Percentiles rank a stretch among this genome's conserved stretches.
Conservation (phyloP, 2,797 vertebrate genomes). For the Poeciliopsis presidionis region DNA sequence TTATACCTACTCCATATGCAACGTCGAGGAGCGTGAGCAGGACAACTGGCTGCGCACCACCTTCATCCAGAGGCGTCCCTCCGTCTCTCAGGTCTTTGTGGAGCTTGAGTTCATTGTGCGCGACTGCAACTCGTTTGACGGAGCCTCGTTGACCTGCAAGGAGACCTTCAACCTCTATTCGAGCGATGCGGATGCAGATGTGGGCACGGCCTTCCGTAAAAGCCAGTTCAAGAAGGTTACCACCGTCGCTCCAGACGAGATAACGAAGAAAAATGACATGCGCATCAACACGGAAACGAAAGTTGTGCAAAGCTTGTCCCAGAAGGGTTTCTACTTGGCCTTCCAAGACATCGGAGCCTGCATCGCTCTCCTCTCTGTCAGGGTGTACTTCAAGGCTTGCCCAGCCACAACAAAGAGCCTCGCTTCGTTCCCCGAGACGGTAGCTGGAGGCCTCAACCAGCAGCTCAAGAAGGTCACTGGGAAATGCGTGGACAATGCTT, state of each 20-base stretch:
- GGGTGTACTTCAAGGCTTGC: conserved; percentile 94
- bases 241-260: conserved; percentile 94
- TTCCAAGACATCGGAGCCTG: conserved; percentile 97
- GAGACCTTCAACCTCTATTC: conserved; percentile 96
- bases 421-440: conserved; percentile 88
- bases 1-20: conserved; percentile 94
- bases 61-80: conserved; percentile 90
- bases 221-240: conserved; percentile 91
- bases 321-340: conserved; percentile 95
- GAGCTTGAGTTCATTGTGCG: conserved; percentile 93
- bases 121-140: conserved; percentile 93
- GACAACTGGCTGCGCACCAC: conserved; percentile 99
- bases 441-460: conserved; percentile 87
- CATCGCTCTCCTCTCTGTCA: conserved; percentile 88
- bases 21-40: conserved; percentile 90
- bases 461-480: conserved; percentile 86
- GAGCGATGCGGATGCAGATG: conserved; percentile 91
- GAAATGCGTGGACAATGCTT: conserved; percentile 84
- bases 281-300: conserved; percentile 89
- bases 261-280: conserved; percentile 86
- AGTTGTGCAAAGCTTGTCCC: conserved; percentile 85
- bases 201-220: conserved; percentile 95
- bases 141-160: conserved; percentile 88
- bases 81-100: conserved; percentile 90
- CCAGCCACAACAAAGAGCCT: conserved; percentile 84